Evolutionary conservation across 2,888 invertebrate genomes (phyloP).

Genomic region (Adelognathus sp.): DNA sequence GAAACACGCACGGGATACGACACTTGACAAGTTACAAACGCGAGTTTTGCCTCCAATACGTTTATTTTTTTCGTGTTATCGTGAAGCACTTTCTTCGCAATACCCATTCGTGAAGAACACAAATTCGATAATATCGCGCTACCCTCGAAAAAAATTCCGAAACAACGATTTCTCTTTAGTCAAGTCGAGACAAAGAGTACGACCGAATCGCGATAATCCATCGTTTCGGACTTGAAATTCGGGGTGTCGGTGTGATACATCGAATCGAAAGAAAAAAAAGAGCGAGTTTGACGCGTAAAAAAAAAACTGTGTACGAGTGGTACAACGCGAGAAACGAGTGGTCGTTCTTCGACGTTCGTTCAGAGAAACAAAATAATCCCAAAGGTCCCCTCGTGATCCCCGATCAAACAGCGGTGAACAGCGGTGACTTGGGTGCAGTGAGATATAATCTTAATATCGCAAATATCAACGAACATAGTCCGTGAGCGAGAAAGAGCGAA

Average conservation of each 20-base stretch:
- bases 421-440: neutral
- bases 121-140: too few relatives aligned
- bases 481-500: too few relatives aligned
- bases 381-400: neutral
- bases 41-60: neutral
- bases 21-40: neutral
- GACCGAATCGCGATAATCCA: too few relatives aligned
- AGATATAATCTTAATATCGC: neutral
- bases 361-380: neutral
- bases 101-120: too few relatives aligned
- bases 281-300: too few relatives aligned
- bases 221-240: too few relatives aligned
- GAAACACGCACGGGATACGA: neutral
- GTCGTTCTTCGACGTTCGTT: neutral
- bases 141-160: too few relatives aligned
- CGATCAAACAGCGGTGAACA: neutral
- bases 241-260: neutral
- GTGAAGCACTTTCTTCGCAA: neutral
- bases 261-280: neutral
- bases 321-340: neutral
- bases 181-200: too few relatives aligned
- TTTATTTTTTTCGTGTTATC: constrained; percentile 1
- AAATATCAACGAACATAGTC: neutral
- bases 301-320: neutral
- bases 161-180: too few relatives aligned